Conservation (phyloP, 2,113 vertebrate species). For the Australoheros scitulus region DNA sequence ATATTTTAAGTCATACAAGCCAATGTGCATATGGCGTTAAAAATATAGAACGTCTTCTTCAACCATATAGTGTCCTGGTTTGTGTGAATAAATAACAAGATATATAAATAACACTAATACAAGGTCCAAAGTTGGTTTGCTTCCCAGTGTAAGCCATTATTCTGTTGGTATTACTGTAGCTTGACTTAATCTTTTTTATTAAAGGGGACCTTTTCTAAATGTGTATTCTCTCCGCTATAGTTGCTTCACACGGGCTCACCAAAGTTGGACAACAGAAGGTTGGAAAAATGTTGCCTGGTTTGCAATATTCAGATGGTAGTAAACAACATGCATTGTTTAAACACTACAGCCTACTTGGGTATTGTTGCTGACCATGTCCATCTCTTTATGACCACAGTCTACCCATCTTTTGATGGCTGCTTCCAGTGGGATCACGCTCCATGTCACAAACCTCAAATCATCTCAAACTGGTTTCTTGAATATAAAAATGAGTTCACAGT, state of each 20-base stretch:
- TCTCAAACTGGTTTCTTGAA: background rate
- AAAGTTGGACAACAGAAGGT: background rate
- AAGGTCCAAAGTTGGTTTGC: too few relatives aligned
- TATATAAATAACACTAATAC: too few relatives aligned
- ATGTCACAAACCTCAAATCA: background rate
- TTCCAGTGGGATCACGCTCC: background rate
- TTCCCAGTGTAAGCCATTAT: too few relatives aligned
- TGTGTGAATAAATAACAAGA: too few relatives aligned
- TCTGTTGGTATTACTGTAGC: too few relatives aligned
- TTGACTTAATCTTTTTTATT: too few relatives aligned
- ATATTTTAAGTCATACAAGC: too few relatives aligned
- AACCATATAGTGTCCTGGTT: too few relatives aligned
- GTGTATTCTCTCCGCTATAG: background rate
- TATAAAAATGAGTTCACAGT: background rate
- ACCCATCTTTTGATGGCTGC: background rate
- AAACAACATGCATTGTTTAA: background rate
- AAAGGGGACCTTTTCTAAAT: too few relatives aligned
- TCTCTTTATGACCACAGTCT: background rate
- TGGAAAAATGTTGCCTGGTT: background rate
- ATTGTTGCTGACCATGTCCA: background rate
- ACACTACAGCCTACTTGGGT: background rate
- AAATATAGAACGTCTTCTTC: too few relatives aligned
- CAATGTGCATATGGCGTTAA: too few relatives aligned
- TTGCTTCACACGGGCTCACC: too few relatives aligned
- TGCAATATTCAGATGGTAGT: background rate